Evolutionary conservation across 2,797 vertebrate genomes (phyloP), one percentile per base, ranked within the genome.

Genomic region (Dryobates pubescens): DNA sequence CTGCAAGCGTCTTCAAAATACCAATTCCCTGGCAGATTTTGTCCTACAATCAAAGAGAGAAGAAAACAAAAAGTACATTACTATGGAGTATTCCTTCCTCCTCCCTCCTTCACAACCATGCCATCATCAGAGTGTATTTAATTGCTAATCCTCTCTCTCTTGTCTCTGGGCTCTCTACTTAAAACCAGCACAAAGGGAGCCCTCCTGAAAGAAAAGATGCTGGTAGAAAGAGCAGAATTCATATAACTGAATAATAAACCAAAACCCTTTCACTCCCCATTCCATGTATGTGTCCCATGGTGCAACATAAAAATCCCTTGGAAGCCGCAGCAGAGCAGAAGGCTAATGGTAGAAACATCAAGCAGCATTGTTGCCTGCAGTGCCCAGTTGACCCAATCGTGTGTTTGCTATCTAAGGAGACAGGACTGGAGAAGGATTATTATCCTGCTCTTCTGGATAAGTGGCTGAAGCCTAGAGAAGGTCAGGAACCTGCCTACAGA

Each of bases 11-110:
- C 96, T 97, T 98, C 93, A 97, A 82, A 94, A 96, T 93, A 96
- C 94, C 96, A 97, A 95, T 96, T 95, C 96, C 97, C 93, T 69
- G 92, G 89, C 92, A 97, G 97, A 98, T 88, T 95, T 97, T 97
- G 96, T 96, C 98, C 99, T 99, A 73, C 10, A 71, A 88, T 82
- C 78, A 94, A 65, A 91, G 59, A 68, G 84, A 94, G 92, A 90
- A 95, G 86, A 78, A 91, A 96, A 96, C 82, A 81, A 96, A 96
- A 93, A 80, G 56, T 74, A 56, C 72, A 79, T 93, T 96, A 94
- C 79, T 91, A 49, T 57, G 87, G 92, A 96, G 90, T 86, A 83
- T 76, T 93, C 68, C 82, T 86, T 91, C 86, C 83, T 90, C 91
- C 95, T 93, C 93, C 94, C 84, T 92, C 91, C 80, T 88, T 87